These are phyloP conservation scores for Thalassaphorura encarpata DNA, from an alignment of 1,140 invertebrate species.

Conservation along the genomic window DNA sequence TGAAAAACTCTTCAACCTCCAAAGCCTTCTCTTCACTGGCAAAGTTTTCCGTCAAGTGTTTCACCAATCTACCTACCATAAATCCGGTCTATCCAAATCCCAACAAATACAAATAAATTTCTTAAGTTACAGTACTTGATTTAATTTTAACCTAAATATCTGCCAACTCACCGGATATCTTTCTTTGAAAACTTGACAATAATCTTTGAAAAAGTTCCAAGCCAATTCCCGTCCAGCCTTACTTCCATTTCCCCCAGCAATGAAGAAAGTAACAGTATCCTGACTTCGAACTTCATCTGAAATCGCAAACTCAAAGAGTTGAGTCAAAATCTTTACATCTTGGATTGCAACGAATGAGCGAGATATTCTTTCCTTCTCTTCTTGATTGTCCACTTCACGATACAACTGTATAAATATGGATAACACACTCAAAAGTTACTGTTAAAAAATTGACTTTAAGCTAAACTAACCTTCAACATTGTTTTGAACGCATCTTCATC, in stretches of 20 bases:
- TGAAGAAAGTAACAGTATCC: constrained; percentile 42
- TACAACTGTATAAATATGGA: constrained; percentile 55
- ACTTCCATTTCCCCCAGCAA: constrained; percentile 38
- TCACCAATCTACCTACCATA: constrained; percentile 42
- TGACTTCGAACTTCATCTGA: constrained; percentile 47
- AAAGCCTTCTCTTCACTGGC: constrained; percentile 42
- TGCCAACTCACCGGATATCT: background rate
- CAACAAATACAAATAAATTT: too few species aligned
- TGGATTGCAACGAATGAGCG: constrained; percentile 64
- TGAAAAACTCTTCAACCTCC: constrained; percentile 46
- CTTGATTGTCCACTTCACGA: constrained; percentile 70
- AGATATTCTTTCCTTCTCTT: constrained; percentile 83
- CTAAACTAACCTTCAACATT: constrained; percentile 53
- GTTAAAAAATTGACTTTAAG: too few species aligned
- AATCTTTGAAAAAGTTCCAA: constrained; percentile 47
- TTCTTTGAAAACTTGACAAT: constrained; percentile 29
- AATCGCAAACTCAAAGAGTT: constrained; percentile 53
- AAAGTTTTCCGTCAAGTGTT: constrained; percentile 44
- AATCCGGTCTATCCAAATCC: too few species aligned
- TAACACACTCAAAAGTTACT: too few species aligned
- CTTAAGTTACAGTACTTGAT: too few species aligned
- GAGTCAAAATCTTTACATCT: constrained; percentile 55
- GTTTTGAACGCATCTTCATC: constrained; percentile 59
- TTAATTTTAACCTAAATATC: too few species aligned
- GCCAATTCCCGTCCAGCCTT: constrained; percentile 41